These are phyloP conservation scores for Leptinotarsa juncta DNA, from an alignment of 2,888 invertebrate genomes.

Conservation along the genomic window DNA sequence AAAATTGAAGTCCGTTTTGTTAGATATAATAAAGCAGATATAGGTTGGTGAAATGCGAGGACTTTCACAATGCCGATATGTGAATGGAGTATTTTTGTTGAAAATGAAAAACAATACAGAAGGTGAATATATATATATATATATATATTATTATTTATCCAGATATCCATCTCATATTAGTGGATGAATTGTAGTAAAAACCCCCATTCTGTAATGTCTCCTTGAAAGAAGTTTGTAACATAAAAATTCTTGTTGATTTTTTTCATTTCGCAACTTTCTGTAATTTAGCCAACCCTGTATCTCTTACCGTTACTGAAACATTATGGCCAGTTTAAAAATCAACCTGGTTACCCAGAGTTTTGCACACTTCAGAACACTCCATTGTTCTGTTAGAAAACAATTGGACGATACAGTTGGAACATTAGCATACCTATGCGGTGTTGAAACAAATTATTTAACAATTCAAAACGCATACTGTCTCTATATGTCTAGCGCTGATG, in stretches of 20 bases:
- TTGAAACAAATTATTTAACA: not conserved
- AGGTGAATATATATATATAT: too few species aligned
- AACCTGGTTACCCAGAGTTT: conserved; percentile 1
- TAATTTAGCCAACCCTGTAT: not conserved
- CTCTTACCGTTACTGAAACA: not conserved
- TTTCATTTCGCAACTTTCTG: not conserved
- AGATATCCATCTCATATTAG: too few species aligned
- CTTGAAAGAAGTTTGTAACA: too few species aligned
- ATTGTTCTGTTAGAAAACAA: conserved; percentile 26
- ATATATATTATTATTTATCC: too few species aligned
- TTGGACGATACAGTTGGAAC: conserved; percentile 28
- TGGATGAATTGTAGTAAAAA: too few species aligned
- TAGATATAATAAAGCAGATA: too few species aligned
- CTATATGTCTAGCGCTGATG: not conserved
- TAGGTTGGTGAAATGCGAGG: too few species aligned
- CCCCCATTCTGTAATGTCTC: too few species aligned
- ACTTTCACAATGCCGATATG: too few species aligned
- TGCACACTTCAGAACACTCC: conserved; percentile 20
- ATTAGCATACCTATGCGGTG: conserved; percentile 10
- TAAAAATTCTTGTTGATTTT: not conserved
- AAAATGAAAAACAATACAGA: too few species aligned
- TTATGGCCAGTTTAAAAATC: not conserved
- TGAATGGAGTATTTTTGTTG: too few species aligned
- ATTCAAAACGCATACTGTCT: conserved; percentile 7
- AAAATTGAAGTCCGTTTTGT: too few species aligned